Conservation (phyloP, 2,113 vertebrate genomes). For the Irena cyanogastra region DNA sequence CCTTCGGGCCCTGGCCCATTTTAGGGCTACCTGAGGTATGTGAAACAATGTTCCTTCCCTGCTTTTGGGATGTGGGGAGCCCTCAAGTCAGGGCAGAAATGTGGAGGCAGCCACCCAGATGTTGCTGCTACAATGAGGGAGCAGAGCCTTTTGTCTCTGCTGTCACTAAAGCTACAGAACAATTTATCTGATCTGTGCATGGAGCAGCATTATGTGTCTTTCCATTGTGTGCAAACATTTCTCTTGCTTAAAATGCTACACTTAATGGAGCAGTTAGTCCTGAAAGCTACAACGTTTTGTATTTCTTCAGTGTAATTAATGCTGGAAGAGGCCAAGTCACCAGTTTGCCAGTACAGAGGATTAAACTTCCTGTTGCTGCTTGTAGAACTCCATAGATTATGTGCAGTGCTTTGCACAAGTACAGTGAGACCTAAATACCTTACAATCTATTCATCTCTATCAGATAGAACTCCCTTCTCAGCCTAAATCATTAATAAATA, state of each 20-base stretch:
- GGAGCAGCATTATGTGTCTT: slow-evolving; percentile 33
- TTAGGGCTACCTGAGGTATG: neutral
- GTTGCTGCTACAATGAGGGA: neutral
- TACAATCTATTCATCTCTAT: slow-evolving; percentile 16
- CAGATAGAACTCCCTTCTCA: slow-evolving; percentile 21
- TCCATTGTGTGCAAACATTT: slow-evolving; percentile 57
- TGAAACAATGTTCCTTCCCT: neutral
- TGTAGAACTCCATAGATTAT: slow-evolving; percentile 6
- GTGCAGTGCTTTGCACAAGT: slow-evolving; percentile 5
- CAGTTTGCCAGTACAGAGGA: neutral
- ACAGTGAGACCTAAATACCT: slow-evolving; percentile 27
- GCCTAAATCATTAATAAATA: neutral
- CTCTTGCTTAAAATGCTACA: slow-evolving; percentile 5
- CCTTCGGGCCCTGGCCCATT: neutral
- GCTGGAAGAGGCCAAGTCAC: neutral
- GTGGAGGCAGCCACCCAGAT: slow-evolving; percentile 40
- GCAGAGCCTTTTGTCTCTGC: slow-evolving; percentile 27
- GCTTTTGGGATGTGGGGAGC: neutral
- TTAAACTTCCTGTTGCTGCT: slow-evolving; percentile 46
- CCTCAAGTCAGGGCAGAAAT: neutral
- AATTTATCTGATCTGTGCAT: slow-evolving; percentile 19
- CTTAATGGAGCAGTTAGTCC: slow-evolving; percentile 11
- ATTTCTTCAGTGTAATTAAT: neutral
- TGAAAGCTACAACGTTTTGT: neutral
- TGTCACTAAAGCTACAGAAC: slow-evolving; percentile 30